phyloP scores from a whole-genome alignment of 2,113 vertebrate species.

The Python bivittatus region DNA sequence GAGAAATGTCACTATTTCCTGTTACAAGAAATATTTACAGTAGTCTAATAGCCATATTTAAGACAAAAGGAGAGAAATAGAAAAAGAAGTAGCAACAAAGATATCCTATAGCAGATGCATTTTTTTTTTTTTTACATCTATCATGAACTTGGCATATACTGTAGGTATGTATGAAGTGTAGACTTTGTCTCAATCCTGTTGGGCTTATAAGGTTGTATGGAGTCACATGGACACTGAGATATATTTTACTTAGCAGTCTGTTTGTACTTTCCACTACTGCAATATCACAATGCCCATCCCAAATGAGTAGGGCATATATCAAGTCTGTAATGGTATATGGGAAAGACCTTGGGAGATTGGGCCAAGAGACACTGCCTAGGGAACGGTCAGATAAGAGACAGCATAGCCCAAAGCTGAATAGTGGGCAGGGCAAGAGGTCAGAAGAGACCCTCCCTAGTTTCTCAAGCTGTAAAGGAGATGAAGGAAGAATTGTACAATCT shows the following conservation, averaged over 20 bases:
- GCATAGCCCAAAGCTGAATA: too few species aligned
- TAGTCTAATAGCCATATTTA: neutral
- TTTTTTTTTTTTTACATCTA: too few species aligned
- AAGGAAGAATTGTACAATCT: too few species aligned
- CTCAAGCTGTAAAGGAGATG: too few species aligned
- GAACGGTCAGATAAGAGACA: too few species aligned
- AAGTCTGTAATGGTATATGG: too few species aligned
- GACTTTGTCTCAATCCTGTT: neutral
- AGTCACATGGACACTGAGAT: neutral
- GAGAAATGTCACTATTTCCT: neutral
- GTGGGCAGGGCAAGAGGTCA: too few species aligned
- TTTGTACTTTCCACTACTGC: neutral
- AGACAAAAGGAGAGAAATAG: neutral
- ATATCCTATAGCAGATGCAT: neutral
- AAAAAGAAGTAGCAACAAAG: neutral
- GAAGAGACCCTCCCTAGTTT: too few species aligned
- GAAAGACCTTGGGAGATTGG: too few species aligned
- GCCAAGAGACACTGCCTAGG: too few species aligned
- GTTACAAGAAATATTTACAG: neutral
- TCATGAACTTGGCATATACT: neutral
- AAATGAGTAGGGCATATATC: neutral
- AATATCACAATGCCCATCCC: neutral
- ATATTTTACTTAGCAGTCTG: neutral
- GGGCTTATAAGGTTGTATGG: neutral
- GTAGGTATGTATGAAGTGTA: neutral